These are phyloP conservation scores for Drosophila bunnanda DNA, from an alignment of 2,888 invertebrate species.

Conservation along the genomic window DNA sequence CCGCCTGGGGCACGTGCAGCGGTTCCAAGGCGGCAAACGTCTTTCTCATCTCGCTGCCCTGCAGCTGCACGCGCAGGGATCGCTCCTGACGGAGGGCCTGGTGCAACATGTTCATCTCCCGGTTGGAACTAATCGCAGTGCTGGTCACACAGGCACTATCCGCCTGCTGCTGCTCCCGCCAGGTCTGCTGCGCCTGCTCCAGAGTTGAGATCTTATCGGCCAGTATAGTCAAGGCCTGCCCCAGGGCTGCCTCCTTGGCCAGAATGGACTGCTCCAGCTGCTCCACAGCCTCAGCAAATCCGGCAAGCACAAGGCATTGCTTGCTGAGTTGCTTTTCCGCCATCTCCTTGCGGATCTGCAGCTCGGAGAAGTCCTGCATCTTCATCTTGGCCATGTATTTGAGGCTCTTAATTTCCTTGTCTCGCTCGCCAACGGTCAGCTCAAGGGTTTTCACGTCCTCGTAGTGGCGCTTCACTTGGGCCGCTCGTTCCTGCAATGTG, in stretches of 20 bases:
- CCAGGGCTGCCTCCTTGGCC: conserved; percentile 96
- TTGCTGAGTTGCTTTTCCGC: conserved; percentile 93
- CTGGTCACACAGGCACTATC: conserved; percentile 78
- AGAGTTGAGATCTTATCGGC: conserved; percentile 95
- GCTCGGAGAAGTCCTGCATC: conserved; percentile 95
- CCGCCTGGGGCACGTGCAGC: conserved; percentile 85
- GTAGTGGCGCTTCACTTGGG: conserved; percentile 94
- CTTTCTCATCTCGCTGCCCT: conserved; percentile 85
- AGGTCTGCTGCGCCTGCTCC: conserved; percentile 93
- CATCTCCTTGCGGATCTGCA: conserved; percentile 94
- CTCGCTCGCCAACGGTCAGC: conserved; percentile 94
- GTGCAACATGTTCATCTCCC: conserved; percentile 68
- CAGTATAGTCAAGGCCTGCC: conserved; percentile 96
- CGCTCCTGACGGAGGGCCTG: conserved; percentile 85
- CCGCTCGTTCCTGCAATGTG: conserved; percentile 92
- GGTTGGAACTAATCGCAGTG: conserved; percentile 64
- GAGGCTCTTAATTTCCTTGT: conserved; percentile 95
- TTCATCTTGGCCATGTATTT: conserved; percentile 94
- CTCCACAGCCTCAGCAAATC: conserved; percentile 86
- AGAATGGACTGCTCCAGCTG: conserved; percentile 89
- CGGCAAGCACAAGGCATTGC: conserved; percentile 62
- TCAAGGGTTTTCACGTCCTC: conserved; percentile 95
- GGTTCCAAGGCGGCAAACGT: conserved; percentile 86
- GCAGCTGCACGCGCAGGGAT: conserved; percentile 86
- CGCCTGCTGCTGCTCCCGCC: conserved; percentile 91